Evolutionary conservation across 2,888 invertebrate genomes (phyloP).

Genomic region (Chymomyza procnemis): DNA sequence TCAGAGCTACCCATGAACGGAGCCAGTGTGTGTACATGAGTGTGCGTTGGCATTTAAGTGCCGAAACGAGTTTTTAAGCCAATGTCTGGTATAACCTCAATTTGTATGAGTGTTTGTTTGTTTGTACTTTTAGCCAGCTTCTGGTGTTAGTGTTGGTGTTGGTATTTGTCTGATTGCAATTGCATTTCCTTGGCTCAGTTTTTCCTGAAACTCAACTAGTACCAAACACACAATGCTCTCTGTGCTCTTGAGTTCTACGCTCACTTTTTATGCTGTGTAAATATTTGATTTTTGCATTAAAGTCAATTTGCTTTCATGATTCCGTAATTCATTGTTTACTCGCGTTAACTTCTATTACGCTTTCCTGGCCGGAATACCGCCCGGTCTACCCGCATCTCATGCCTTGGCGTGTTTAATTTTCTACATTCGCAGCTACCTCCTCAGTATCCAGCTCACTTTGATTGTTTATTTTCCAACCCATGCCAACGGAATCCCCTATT

Average conservation of each 20-base stretch:
- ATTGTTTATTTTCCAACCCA: slow-evolving; percentile 60
- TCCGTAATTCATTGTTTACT: slow-evolving; percentile 79
- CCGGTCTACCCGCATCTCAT: slow-evolving; percentile 11
- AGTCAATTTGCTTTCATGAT: slow-evolving; percentile 79
- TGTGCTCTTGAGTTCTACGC: slow-evolving; percentile 29
- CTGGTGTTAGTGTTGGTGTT: slow-evolving; percentile 16
- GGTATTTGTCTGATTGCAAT: slow-evolving; percentile 47
- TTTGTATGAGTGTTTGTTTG: slow-evolving; percentile 44
- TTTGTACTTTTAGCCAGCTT: background rate
- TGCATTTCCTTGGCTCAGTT: slow-evolving; percentile 48
- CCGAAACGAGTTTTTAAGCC: slow-evolving; percentile 59
- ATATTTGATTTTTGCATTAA: slow-evolving; percentile 79
- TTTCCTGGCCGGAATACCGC: slow-evolving; percentile 27
- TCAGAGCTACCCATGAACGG: slow-evolving; percentile 33
- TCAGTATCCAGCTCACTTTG: slow-evolving; percentile 29
- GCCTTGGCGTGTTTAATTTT: slow-evolving; percentile 64
- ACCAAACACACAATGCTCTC: background rate
- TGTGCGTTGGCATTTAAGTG: slow-evolving; percentile 68
- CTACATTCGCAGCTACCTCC: slow-evolving; percentile 45
- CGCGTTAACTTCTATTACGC: slow-evolving; percentile 73
- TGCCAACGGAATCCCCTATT: slow-evolving; percentile 54
- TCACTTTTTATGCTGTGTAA: slow-evolving; percentile 66
- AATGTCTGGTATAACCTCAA: slow-evolving; percentile 56
- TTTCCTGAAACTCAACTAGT: background rate
- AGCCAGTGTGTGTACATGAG: slow-evolving; percentile 20